Evolutionary conservation across 2,888 invertebrate species (phyloP), one percentile per base, ranked within the genome.

Genomic region (Ennomos fuscantarius): DNA sequence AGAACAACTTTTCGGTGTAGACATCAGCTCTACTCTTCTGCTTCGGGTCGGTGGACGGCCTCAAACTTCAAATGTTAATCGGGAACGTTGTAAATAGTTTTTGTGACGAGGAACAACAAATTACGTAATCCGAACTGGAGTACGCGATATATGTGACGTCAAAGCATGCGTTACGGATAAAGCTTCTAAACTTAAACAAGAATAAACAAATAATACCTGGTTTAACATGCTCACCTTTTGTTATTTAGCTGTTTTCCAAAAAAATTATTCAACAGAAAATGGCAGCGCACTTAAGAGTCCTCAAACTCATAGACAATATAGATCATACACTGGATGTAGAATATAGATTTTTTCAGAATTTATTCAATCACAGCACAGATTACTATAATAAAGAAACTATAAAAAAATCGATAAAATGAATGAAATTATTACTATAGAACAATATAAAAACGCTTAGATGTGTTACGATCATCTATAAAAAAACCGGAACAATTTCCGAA

Each of bases 1-100:
- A 94, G 93, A 94, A 94, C 86, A 94, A 94, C 94, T 94, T 91
- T 93, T 93, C 89, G 94, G 94, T 94, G 94, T 94, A 92, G 90
- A 89, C 83, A 88, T 82, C 91, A 87, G 87, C 77, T 90, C 89
- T 85, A 80, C 76, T 74, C 68, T 62, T 47, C 54, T 41, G 57
- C 82, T 78, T 73, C 80, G 82, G 80, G 79, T 81, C 76, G 83
- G 78, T 77, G 76, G 76, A 78, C 73, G 72, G 78, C 83, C 81
- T 85, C 79, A 79, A 77, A 74, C 75, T 75, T 77, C 55, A 63
- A 63, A 70, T 70, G 75, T 69, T 77, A 76, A 71, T 84, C 82
- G 79, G 81, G 81, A 77, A 83, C 81, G 81, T 76, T 72, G 80
- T 82, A 79, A 82, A 81, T 81, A 78, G 73, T 79, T 84, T 58